Conservation (phyloP, 2,888 invertebrate genomes). For the Zygogramma bicolorata region DNA sequence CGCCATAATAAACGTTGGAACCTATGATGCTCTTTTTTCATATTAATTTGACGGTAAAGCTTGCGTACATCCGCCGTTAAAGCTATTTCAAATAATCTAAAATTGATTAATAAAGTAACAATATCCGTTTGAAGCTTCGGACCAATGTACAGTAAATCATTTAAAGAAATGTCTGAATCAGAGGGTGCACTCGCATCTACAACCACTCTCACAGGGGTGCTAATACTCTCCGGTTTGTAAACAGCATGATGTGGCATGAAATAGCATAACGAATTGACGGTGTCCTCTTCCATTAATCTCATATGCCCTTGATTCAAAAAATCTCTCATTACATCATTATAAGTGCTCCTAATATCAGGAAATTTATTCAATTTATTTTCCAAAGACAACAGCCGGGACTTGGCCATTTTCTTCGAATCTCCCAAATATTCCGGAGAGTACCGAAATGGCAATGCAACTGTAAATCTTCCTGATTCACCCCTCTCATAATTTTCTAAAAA, state of each 20-base stretch:
- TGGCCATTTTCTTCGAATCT: not conserved
- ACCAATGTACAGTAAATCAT: slow-evolving; percentile 14
- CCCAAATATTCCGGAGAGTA: no score
- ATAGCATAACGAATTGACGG: no score
- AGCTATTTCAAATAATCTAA: slow-evolving; percentile 15
- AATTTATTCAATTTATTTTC: not conserved
- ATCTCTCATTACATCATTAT: slow-evolving; percentile 19
- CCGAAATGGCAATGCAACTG: no score
- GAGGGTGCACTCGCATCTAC: slow-evolving; percentile 15
- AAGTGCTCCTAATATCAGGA: not conserved
- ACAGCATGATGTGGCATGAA: slow-evolving; percentile 18
- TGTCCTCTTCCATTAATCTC: not conserved
- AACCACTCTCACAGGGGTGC: slow-evolving; percentile 14
- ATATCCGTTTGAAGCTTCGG: slow-evolving; percentile 22
- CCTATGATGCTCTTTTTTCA: not conserved
- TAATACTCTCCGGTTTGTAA: not conserved
- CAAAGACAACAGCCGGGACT: not conserved
- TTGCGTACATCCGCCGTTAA: not conserved
- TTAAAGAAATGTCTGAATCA: slow-evolving; percentile 5
- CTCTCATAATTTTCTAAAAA: not conserved
- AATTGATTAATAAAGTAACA: slow-evolving; percentile 6
- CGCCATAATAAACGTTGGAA: slow-evolving; percentile 25
- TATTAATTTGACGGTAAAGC: slow-evolving; percentile 1
- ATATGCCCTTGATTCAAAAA: slow-evolving; percentile 21
- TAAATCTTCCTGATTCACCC: no score